Evolutionary conservation across 2,797 vertebrate species (phyloP).

Genomic region (Choloepus didactylus): DNA sequence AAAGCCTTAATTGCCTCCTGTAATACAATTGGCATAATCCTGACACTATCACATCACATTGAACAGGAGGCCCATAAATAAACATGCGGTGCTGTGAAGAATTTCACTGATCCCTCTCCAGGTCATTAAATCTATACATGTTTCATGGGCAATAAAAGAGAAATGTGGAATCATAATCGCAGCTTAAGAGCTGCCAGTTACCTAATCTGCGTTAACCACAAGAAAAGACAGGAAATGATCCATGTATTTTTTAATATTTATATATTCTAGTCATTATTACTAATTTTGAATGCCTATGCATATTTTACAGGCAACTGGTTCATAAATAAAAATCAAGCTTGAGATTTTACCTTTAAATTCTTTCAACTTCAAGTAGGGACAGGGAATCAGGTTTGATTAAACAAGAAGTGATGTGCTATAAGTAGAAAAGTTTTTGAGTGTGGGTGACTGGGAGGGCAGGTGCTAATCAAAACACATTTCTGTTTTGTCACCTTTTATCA

Average conservation of each 20-base stretch:
- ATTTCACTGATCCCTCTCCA: slow-evolving; percentile 81
- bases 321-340: slow-evolving; percentile 72
- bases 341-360: slow-evolving; percentile 50
- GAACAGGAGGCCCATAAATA: slow-evolving; percentile 82
- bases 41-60: slow-evolving; percentile 77
- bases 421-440: neutral
- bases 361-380: slow-evolving; percentile 8
- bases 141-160: slow-evolving; percentile 81
- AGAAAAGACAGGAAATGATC: slow-evolving; percentile 74
- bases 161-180: slow-evolving; percentile 67
- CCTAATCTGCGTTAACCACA: slow-evolving; percentile 49
- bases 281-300: slow-evolving; percentile 70
- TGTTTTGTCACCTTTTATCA: slow-evolving; percentile 48
- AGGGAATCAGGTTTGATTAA: slow-evolving; percentile 55
- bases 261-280: slow-evolving; percentile 72
- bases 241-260: slow-evolving; percentile 64
- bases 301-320: slow-evolving; percentile 75
- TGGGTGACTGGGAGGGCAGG: slow-evolving; percentile 51
- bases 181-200: slow-evolving; percentile 43
- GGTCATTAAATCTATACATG: slow-evolving; percentile 82
- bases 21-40: slow-evolving; percentile 70
- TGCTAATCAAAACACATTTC: slow-evolving; percentile 61
- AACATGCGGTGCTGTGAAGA: slow-evolving; percentile 78
- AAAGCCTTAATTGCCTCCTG: slow-evolving; percentile 76
- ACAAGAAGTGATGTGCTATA: neutral